phyloP scores from a whole-genome alignment of 1,140 invertebrate species.

The Halictus rubicundus region DNA sequence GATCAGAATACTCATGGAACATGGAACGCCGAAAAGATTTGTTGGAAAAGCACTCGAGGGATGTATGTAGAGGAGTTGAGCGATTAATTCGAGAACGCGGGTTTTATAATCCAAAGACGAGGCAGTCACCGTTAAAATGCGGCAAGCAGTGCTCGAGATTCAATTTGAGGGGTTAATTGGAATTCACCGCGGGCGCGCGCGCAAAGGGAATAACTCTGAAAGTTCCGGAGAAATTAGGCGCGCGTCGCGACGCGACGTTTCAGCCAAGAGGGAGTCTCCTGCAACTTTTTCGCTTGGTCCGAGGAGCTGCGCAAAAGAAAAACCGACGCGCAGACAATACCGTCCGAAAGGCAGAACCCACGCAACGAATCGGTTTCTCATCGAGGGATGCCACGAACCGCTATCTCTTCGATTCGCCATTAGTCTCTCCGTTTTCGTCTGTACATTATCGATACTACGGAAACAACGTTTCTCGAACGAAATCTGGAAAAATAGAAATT shows the following conservation, averaged over 20 bases:
- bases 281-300: conserved; percentile 13
- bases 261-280: neutral
- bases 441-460: conserved; percentile 35
- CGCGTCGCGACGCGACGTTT: neutral
- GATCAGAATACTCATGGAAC: no score
- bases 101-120: neutral
- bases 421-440: conserved; percentile 32
- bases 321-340: no score
- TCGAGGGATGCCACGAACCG: no score
- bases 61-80: no score
- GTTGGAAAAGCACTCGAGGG: no score
- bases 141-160: neutral
- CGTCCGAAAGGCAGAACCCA: no score
- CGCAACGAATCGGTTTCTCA: no score
- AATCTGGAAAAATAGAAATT: conserved; percentile 25
- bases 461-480: conserved; percentile 26
- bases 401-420: neutral
- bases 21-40: no score
- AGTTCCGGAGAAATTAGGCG: conserved; percentile 34
- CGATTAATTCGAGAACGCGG: neutral
- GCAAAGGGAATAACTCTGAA: conserved; percentile 34
- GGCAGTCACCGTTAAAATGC: neutral
- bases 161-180: conserved; percentile 55
- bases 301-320: neutral
- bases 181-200: conserved; percentile 30